These are phyloP conservation scores for Hippocampus comes DNA, from an alignment of 2,113 vertebrate species.

Conservation along the genomic window DNA sequence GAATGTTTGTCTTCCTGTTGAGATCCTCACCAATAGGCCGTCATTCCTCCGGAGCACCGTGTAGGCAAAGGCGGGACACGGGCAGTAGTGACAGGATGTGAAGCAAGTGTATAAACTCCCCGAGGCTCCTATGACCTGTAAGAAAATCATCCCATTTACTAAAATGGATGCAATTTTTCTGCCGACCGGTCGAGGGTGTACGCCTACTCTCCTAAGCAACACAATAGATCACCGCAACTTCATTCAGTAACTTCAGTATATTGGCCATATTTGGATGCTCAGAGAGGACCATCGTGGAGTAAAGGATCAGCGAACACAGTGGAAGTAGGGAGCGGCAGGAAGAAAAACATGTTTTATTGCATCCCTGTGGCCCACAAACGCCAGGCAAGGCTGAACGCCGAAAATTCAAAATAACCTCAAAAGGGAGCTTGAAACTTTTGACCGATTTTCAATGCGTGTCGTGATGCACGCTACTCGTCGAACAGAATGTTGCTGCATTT, in stretches of 20 bases:
- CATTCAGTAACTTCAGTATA: background rate
- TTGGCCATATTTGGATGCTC: background rate
- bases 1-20: background rate
- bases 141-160: conserved; percentile 25
- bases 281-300: background rate
- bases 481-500: no score
- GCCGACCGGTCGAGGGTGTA: background rate
- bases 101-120: conserved; percentile 84
- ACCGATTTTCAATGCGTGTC: background rate
- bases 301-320: background rate
- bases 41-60: conserved; percentile 81
- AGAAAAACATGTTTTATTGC: conserved; percentile 17
- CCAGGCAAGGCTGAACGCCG: conserved; percentile 7
- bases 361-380: conserved; percentile 1
- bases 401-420: background rate
- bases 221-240: background rate
- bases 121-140: conserved; percentile 84
- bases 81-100: conserved; percentile 88
- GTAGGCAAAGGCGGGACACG: conserved; percentile 86
- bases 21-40: conserved; percentile 79
- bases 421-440: background rate
- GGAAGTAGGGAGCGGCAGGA: conserved; percentile 4
- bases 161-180: background rate
- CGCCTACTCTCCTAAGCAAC: background rate
- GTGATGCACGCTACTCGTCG: background rate